phyloP scores from a whole-genome alignment of 2,797 vertebrate genomes.

The Phoxinus dragarum region DNA sequence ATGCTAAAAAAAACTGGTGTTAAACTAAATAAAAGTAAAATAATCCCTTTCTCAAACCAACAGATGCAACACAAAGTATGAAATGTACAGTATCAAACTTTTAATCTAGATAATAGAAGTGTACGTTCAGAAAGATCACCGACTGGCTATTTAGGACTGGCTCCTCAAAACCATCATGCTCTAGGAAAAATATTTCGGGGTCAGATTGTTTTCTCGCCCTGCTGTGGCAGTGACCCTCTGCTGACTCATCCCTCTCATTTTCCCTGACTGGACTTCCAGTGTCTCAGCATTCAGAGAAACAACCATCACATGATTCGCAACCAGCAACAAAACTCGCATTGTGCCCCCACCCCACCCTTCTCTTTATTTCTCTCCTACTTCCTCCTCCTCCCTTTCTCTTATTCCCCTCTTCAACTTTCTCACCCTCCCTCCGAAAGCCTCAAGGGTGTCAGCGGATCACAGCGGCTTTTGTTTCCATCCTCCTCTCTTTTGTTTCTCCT shows the following conservation, averaged over 20 bases:
- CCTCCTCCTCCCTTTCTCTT: conserved; percentile 43
- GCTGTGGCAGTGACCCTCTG: conserved; percentile 40
- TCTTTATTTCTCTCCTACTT: conserved; percentile 32
- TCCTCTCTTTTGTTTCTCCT: conserved; percentile 54
- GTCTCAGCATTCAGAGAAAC: conserved; percentile 61
- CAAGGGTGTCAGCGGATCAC: conserved; percentile 69
- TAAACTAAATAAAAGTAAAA: not conserved
- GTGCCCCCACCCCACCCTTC: conserved; percentile 55
- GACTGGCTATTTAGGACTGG: not conserved
- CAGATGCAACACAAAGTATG: not conserved
- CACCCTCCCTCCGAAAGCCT: conserved; percentile 50
- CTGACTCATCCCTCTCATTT: conserved; percentile 49
- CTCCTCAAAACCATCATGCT: conserved; percentile 1
- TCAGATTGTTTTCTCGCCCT: conserved; percentile 37
- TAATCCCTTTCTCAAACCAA: not conserved
- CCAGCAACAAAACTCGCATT: conserved; percentile 70
- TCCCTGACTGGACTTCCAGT: conserved; percentile 64
- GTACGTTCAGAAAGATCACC: not conserved
- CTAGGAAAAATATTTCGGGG: conserved; percentile 33
- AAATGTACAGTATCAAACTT: not conserved
- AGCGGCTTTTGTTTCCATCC: conserved; percentile 71
- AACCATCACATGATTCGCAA: conserved; percentile 64
- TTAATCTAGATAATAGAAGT: not conserved
- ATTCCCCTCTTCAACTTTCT: conserved; percentile 34
- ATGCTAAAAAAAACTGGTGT: too few species aligned